phyloP scores from a whole-genome alignment of 2,113 vertebrate species.

The Parotia lawesii region DNA sequence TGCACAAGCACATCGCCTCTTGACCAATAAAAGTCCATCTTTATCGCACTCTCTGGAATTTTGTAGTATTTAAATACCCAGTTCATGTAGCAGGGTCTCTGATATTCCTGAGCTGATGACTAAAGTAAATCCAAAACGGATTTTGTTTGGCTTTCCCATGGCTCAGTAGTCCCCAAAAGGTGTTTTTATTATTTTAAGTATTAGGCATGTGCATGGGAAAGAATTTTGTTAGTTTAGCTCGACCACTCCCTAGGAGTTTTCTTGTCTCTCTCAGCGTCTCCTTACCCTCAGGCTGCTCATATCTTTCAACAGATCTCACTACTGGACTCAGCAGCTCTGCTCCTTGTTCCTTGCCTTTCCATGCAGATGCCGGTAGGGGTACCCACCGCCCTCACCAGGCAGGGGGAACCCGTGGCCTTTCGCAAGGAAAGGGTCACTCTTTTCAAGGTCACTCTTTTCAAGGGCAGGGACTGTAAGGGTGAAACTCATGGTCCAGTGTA shows the following conservation, averaged over 20 bases:
- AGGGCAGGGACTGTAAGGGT: not conserved
- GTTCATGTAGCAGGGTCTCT: not conserved
- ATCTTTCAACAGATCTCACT: constrained; percentile 33
- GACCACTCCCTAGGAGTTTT: constrained; percentile 56
- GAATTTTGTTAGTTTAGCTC: constrained; percentile 63
- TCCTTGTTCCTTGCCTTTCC: not conserved
- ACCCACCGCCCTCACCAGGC: not conserved
- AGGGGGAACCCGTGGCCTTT: not conserved
- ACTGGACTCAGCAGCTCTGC: constrained; percentile 24
- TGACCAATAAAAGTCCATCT: not conserved
- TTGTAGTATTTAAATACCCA: not conserved
- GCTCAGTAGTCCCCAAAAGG: constrained; percentile 36
- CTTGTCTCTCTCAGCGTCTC: constrained; percentile 40
- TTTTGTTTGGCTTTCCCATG: constrained; percentile 65
- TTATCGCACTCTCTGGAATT: not conserved
- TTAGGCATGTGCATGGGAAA: constrained; percentile 64
- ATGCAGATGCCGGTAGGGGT: not conserved
- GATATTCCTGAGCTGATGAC: not conserved
- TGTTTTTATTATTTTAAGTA: constrained; percentile 65
- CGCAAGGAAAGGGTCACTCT: not conserved
- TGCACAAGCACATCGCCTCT: not conserved
- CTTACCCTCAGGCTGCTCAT: constrained; percentile 38
- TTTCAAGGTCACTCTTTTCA: not conserved
- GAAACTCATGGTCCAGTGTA: not conserved
- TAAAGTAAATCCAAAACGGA: constrained; percentile 29